Conservation (phyloP, 2,113 vertebrate species). For the Porphyrio hochstetteri region DNA sequence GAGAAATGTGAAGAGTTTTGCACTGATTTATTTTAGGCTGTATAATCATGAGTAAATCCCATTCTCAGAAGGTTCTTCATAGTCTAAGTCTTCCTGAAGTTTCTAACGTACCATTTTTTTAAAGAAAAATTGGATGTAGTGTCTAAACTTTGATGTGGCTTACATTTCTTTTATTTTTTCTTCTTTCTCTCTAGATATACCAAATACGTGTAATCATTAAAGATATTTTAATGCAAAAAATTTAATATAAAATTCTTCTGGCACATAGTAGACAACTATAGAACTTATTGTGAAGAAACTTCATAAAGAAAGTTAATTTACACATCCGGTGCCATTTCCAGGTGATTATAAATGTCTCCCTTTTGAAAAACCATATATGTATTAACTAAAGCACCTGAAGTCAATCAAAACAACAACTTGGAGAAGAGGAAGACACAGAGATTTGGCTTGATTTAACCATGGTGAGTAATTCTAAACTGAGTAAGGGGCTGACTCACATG, state of each 20-base stretch:
- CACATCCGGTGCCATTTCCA: background rate
- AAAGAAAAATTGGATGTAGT: background rate
- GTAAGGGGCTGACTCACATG: background rate
- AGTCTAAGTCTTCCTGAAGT: background rate
- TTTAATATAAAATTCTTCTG: background rate
- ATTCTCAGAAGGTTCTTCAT: background rate
- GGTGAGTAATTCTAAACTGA: background rate
- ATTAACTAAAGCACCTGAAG: background rate
- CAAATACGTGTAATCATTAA: background rate
- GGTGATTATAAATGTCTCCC: background rate
- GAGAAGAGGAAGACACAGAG: background rate
- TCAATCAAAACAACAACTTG: background rate
- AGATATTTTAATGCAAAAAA: background rate
- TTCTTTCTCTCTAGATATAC: background rate
- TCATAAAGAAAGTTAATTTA: background rate
- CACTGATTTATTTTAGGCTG: background rate
- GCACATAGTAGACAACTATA: background rate
- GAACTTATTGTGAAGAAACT: background rate
- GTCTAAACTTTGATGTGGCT: fast-evolving
- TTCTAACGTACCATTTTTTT: background rate
- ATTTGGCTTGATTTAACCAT: background rate
- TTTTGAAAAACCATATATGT: background rate
- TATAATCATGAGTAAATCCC: background rate
- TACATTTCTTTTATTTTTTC: background rate
- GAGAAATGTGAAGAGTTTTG: background rate